A percentile compares a stretch with the other conserved stretches of the same genome.
phyloP scores from a whole-genome alignment of 2,888 invertebrate genomes.

The Eupeodes latifasciatus region DNA sequence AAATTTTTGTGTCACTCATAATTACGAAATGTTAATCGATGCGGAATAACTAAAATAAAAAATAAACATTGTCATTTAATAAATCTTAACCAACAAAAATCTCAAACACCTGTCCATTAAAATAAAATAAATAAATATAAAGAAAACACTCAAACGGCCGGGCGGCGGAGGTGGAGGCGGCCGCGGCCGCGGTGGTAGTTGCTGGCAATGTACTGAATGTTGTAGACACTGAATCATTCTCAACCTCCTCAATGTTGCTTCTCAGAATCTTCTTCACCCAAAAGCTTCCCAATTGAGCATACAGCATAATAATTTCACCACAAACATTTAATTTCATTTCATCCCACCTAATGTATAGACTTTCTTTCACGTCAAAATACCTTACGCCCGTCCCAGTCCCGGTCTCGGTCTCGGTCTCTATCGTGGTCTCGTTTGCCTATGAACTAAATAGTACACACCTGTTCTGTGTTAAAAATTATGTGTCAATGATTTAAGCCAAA shows the following conservation, averaged over 20 bases:
- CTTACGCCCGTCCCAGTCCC: neutral
- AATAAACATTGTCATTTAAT: conserved; percentile 46
- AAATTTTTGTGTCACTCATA: neutral
- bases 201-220: neutral
- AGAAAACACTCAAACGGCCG: conserved; percentile 43
- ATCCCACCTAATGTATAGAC: conserved; percentile 31
- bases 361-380: conserved; percentile 32
- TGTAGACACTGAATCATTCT: conserved; percentile 54
- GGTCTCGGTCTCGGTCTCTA: too few species aligned
- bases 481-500: conserved; percentile 80
- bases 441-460: conserved; percentile 78
- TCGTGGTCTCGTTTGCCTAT: conserved; percentile 10
- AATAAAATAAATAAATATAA: neutral
- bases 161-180: too few species aligned
- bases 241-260: conserved; percentile 48
- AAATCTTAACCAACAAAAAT: conserved; percentile 59
- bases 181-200: too few species aligned
- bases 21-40: conserved; percentile 22
- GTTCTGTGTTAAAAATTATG: conserved; percentile 79
- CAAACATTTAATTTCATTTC: conserved; percentile 24
- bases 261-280: conserved; percentile 51
- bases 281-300: conserved; percentile 66
- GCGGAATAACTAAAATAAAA: conserved; percentile 2
- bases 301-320: conserved; percentile 53
- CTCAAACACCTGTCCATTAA: conserved; percentile 64